Evolutionary conservation across 2,888 invertebrate genomes (phyloP).

Genomic region (Ctena decussata): DNA sequence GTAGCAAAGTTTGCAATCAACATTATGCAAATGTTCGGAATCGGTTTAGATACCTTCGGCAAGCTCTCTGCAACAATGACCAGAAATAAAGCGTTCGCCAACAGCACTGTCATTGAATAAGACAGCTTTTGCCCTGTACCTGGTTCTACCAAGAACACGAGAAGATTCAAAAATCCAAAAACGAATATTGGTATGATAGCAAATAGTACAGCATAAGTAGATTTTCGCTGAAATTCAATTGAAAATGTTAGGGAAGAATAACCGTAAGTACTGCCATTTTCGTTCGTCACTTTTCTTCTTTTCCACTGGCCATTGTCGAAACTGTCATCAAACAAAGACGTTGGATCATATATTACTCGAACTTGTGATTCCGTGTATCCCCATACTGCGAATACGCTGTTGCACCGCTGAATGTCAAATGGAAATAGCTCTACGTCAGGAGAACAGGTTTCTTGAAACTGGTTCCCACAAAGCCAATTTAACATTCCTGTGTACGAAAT

Average conservation of each 20-base stretch:
- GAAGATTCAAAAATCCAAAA: neutral
- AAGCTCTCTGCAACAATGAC: neutral
- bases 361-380: neutral
- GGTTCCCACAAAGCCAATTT: neutral
- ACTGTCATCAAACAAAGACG: neutral
- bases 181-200: neutral
- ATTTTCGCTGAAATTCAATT: neutral
- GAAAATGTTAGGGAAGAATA: neutral
- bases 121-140: neutral
- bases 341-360: neutral
- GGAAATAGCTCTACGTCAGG: neutral
- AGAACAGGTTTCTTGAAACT: neutral
- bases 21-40: neutral
- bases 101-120: neutral
- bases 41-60: neutral
- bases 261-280: neutral
- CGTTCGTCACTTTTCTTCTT: neutral
- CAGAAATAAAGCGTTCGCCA: neutral
- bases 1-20: neutral
- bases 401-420: neutral
- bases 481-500: neutral
- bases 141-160: neutral
- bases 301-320: neutral
- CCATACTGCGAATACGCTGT: neutral
- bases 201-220: neutral